Conservation (phyloP, 1,140 invertebrate species). For the Popillia japonica region DNA sequence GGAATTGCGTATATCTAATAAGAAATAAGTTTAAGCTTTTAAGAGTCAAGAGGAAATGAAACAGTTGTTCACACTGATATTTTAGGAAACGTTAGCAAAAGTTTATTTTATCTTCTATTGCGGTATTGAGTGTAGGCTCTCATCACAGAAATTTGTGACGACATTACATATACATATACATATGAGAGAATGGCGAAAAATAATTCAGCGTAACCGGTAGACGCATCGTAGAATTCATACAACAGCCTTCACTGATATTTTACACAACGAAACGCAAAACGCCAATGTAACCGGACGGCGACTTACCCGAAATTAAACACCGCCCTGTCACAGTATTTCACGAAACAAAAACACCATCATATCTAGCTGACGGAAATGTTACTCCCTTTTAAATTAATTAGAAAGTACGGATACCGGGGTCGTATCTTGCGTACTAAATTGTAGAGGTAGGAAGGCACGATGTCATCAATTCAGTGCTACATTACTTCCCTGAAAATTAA, state of each 20-base stretch:
- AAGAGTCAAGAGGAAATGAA: constrained; percentile 1
- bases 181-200: no score
- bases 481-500: neutral
- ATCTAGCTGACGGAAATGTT: neutral
- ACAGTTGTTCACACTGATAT: neutral
- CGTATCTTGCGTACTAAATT: neutral
- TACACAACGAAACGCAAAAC: neutral
- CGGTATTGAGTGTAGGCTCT: no score
- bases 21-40: neutral
- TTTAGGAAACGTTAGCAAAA: no score
- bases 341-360: constrained; percentile 14
- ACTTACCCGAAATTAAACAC: neutral
- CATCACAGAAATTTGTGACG: no score
- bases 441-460: neutral
- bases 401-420: neutral
- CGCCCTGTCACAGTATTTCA: neutral
- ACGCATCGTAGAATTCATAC: neutral
- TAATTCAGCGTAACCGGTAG: no score
- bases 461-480: neutral
- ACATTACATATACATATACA: no score
- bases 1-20: neutral
- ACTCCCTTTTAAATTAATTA: constrained; percentile 14
- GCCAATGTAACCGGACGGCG: neutral
- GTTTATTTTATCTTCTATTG: no score
- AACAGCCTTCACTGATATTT: neutral